Percentiles rank a stretch among this genome's conserved stretches.
Conservation (phyloP, 2,797 vertebrate genomes). For the Sternotherus odoratus region DNA sequence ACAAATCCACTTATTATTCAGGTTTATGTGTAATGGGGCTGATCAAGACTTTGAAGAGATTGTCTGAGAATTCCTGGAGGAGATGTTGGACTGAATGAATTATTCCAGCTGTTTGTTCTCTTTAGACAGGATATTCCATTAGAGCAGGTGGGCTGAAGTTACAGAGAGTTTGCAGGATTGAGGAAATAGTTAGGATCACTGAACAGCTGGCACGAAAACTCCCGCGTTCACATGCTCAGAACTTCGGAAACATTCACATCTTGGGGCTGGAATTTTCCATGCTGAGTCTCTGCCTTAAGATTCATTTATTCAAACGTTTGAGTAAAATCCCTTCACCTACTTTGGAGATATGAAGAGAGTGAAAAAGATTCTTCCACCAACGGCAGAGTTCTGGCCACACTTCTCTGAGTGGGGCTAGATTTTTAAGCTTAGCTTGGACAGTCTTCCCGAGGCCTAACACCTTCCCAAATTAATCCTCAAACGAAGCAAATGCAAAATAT, state of each 20-base stretch:
- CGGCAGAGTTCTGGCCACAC: not conserved
- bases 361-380: not conserved
- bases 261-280: not conserved
- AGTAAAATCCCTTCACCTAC: not conserved
- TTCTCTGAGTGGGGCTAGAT: not conserved
- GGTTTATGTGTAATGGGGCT: not conserved
- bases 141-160: not conserved
- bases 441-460: not conserved
- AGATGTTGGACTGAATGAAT: constrained; percentile 28
- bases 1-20: not conserved
- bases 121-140: not conserved
- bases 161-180: rapidly evolving
- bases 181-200: not conserved
- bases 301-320: not conserved
- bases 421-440: not conserved
- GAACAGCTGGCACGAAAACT: rapidly evolving
- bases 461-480: not conserved
- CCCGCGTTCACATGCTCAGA: not conserved
- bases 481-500: not conserved
- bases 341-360: not conserved
- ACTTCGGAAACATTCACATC: not conserved
- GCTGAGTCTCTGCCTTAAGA: not conserved
- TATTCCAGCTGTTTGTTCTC: not conserved
- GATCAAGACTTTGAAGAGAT: constrained; percentile 10
- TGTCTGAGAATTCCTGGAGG: constrained; percentile 9